These are phyloP conservation scores for Equus quagga DNA, from an alignment of 2,113 vertebrate species.

Conservation along the genomic window DNA sequence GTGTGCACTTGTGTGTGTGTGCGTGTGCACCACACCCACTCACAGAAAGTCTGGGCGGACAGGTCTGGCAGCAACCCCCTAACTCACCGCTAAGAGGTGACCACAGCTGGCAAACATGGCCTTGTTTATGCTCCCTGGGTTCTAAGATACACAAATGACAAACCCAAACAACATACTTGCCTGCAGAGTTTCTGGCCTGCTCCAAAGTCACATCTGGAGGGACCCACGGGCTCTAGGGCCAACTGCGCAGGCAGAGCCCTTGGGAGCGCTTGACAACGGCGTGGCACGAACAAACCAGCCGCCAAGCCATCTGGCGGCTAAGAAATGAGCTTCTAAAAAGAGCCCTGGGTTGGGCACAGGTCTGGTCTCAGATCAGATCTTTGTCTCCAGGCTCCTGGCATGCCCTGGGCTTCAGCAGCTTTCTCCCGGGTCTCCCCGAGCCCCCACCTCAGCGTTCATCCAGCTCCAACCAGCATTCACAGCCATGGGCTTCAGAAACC, in stretches of 20 bases:
- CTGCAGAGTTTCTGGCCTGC: background rate
- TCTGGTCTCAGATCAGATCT: background rate
- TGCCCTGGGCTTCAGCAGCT: background rate
- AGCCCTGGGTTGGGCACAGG: background rate
- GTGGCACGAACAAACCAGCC: accelerated
- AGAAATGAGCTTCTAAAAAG: background rate
- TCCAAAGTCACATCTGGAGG: background rate
- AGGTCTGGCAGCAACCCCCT: background rate
- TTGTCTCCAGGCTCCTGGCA: background rate
- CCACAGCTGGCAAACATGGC: background rate
- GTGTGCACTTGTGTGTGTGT: background rate
- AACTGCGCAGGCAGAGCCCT: background rate
- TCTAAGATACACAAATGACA: background rate
- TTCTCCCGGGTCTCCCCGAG: accelerated
- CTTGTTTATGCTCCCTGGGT: background rate
- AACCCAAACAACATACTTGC: background rate
- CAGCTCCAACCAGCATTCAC: background rate
- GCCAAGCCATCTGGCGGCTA: background rate
- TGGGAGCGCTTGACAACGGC: background rate
- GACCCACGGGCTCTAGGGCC: background rate
- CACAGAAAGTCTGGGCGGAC: background rate
- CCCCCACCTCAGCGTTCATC: accelerated
- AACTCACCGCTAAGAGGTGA: background rate
- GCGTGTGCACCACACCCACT: background rate
- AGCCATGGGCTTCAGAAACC: background rate